phyloP scores from a whole-genome alignment of 2,888 invertebrate species.

The Muschampia plurimacula region DNA sequence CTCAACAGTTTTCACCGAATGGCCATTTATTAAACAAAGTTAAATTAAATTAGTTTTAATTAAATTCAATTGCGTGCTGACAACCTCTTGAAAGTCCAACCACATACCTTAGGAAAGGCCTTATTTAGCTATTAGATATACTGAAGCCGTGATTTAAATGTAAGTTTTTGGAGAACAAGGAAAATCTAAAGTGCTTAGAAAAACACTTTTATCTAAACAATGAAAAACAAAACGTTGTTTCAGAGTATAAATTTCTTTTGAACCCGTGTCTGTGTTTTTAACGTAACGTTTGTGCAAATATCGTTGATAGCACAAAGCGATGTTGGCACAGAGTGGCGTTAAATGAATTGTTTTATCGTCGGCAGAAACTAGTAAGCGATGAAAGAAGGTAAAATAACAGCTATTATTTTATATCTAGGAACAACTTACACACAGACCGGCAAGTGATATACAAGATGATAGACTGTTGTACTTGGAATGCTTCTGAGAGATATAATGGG shows the following conservation, averaged over 20 bases:
- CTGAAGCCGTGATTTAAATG: neutral
- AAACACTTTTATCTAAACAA: neutral
- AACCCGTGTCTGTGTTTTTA: neutral
- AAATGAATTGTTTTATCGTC: neutral
- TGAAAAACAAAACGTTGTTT: neutral
- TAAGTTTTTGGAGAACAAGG: neutral
- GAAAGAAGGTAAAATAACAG: too few relatives aligned
- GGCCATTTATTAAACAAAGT: too few relatives aligned
- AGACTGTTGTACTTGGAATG: too few relatives aligned
- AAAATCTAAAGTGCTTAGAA: neutral
- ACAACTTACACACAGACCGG: too few relatives aligned
- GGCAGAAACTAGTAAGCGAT: neutral
- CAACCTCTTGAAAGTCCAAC: too few relatives aligned
- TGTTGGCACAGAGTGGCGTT: neutral
- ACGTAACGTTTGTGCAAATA: neutral
- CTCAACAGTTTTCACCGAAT: too few relatives aligned
- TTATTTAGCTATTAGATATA: neutral
- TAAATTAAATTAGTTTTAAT: too few relatives aligned
- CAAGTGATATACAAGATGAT: too few relatives aligned
- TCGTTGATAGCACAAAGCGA: neutral
- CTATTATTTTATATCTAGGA: too few relatives aligned
- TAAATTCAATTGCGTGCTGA: too few relatives aligned
- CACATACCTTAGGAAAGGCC: too few relatives aligned
- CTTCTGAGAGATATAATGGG: too few relatives aligned
- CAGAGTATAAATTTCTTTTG: conserved; percentile 3